Base-by-base conservation (phyloP, 1,140 invertebrate species). In the Drosophila albomicans region DNA sequence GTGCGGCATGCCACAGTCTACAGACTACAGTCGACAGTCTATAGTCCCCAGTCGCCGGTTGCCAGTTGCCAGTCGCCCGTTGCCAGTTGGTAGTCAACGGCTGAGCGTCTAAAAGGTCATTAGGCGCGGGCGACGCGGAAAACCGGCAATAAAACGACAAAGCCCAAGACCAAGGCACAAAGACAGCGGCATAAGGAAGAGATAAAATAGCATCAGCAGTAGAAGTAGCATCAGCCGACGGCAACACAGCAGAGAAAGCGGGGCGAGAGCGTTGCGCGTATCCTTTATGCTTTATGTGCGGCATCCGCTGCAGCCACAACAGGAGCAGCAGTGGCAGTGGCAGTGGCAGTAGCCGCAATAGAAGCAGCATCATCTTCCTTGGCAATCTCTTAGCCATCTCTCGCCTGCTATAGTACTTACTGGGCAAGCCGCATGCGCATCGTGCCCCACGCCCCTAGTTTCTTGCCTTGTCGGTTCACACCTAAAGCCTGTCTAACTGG, bases 141-240 rank as follows among this genome's bases (percentile, higher is more conserved):
- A 69, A 75, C 84, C 80, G 84, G 85, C 84, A 88, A 88, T 88
- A 88, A 85, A 89, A 88, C 81, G 84, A 87, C 84, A 87, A 87
- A 87, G 78, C 77, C 80, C 75, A 80, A 78, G 76, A 64, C 56
- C 65, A 57, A 5, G 64, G 69, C 80, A 84, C 70, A 89, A 84
- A 80, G 77, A 74, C 81, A 71, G 59, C 45, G 62, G 69, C 85
- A 75, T 70, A 85, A 88, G 85, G 85, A 89, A 90, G 75, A 89
- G 78, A 89, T 89, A 85, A 88, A 89, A 88, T 86, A 69, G 73
- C 76, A 61, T 45, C 49, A 59, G 78, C 63, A 52, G 52, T 70
- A 70, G 51, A 43, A 49, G 48, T 6, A 59, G 67, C 57, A 69
- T 62, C 45, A 5, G 32, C 32, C 32, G 32, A 32, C 32, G 32